phyloP scores from a whole-genome alignment of 1,140 invertebrate genomes.

The Musca domestica region DNA sequence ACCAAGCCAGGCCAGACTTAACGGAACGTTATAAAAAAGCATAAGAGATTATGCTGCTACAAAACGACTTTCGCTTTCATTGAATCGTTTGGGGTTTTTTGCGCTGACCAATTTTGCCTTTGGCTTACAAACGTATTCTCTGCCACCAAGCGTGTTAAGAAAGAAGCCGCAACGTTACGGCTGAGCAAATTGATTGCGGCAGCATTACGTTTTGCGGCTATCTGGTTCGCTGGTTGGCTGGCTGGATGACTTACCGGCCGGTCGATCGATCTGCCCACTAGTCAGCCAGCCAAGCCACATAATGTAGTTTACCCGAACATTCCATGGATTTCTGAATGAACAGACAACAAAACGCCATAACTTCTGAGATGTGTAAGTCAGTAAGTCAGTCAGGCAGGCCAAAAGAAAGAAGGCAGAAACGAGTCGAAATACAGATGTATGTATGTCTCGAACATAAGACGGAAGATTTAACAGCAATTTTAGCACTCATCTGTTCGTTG shows the following conservation, averaged over 20 bases:
- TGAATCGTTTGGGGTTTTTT: neutral
- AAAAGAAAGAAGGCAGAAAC: neutral
- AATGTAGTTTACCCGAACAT: slow-evolving; percentile 9
- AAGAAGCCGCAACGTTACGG: neutral
- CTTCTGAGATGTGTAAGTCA: neutral
- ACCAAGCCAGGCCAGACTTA: neutral
- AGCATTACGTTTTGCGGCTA: no score
- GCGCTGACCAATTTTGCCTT: neutral
- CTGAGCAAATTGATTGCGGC: neutral
- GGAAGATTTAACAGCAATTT: no score
- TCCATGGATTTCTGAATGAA: slow-evolving; percentile 10
- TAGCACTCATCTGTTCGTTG: no score
- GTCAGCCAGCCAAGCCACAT: no score
- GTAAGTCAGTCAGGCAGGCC: neutral
- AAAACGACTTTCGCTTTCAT: slow-evolving; percentile 19
- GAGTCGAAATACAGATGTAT: no score
- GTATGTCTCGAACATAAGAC: no score
- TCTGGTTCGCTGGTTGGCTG: neutral
- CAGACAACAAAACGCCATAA: neutral
- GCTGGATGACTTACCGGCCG: neutral
- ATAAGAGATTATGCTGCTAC: neutral
- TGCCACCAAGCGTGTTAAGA: neutral
- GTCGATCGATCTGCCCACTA: neutral
- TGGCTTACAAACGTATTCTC: neutral
- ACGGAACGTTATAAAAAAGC: neutral